Percentiles rank a stretch among this genome's conserved stretches.
Evolutionary conservation across 2,113 vertebrate genomes (phyloP).

Genomic region (Phylloscopus trochiloides): DNA sequence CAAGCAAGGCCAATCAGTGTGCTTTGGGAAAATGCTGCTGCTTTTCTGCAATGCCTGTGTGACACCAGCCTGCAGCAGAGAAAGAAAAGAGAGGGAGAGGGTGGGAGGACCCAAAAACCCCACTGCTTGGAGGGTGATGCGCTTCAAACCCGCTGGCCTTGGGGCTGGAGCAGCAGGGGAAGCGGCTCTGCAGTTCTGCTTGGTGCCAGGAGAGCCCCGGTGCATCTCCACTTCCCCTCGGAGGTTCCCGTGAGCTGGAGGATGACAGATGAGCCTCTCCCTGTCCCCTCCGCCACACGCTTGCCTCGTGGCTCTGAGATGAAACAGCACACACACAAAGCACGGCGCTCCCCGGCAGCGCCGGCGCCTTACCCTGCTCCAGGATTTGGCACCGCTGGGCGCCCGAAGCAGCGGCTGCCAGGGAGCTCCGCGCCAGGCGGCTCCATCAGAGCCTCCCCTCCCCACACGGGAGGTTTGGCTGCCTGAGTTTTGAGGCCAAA

Average conservation of each 20-base stretch:
- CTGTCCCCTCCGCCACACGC: accelerated
- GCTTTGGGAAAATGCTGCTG: not conserved
- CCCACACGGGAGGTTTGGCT: accelerated
- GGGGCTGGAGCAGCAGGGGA: not conserved
- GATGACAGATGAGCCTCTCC: not conserved
- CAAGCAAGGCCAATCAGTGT: not conserved
- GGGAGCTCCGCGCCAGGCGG: accelerated
- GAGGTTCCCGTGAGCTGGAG: not conserved
- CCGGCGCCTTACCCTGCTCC: accelerated
- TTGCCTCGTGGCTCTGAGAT: not conserved
- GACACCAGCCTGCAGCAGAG: not conserved
- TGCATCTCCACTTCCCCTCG: not conserved
- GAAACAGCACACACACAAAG: not conserved
- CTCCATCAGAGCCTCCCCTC: not conserved
- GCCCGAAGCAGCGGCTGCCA: not conserved
- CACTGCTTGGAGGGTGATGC: not conserved
- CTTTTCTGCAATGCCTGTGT: not conserved
- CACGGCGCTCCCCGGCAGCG: not conserved
- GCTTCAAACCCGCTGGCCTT: not conserved
- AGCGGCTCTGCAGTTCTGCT: not conserved
- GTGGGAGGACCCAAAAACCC: not conserved
- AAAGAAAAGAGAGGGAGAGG: not conserved
- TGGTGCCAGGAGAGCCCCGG: accelerated
- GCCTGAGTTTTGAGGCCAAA: accelerated
- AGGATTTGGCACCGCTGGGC: not conserved